Evolutionary conservation across 1,140 invertebrate genomes (phyloP), one percentile per base, ranked within the genome.

Genomic region (Zaprionus vittiger): DNA sequence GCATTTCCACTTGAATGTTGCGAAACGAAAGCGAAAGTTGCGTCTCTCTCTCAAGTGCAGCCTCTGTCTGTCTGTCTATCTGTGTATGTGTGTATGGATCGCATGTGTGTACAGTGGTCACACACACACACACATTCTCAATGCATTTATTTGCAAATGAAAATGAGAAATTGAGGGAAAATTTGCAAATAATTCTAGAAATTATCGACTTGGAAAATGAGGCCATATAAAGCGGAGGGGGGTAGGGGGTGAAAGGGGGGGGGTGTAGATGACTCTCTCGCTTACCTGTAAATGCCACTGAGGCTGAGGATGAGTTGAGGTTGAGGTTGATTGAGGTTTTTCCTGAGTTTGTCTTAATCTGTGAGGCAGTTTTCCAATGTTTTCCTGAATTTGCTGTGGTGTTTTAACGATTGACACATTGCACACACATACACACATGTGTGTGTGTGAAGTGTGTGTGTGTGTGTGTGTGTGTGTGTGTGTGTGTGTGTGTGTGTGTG

Each of bases 201-300:
- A 38, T 20, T n/a, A 47, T 47, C 41, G n/a, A n/a, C 47, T 12
- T 22, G 47, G 20, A 11, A 52, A 22, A 24, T 52, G 11, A 4
- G 47, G 12, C 20, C 7, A 9, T 2, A 17, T 7, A 17, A 1
- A 15, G 1, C 1, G 20, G 20, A 17, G 2, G 41, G 5, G n/a
- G 41, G n/a, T 1, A 17, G 6, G n/a, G 41, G 6, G 37, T 12
- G 6, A n/a, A 6, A 20, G 20, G 20, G 15, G 15, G 15, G 15
- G 38, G 2, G 7, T 38, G 14, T 38, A 38, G 37, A 15, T 38
- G n/a, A 9, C 7, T 47, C n/a, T 7, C 38, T 47, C n/a, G 44
- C 77, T 77, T 73, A 77, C 75, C 75, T 77, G 71, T 73, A 38
- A 55, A 60, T 31, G 31, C 31, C 31, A 34, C 31, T 34, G 31